Percentiles rank a stretch among this genome's conserved stretches.
Evolutionary conservation across 2,888 invertebrate genomes (phyloP).

Genomic region (Drosophila planitibia): DNA sequence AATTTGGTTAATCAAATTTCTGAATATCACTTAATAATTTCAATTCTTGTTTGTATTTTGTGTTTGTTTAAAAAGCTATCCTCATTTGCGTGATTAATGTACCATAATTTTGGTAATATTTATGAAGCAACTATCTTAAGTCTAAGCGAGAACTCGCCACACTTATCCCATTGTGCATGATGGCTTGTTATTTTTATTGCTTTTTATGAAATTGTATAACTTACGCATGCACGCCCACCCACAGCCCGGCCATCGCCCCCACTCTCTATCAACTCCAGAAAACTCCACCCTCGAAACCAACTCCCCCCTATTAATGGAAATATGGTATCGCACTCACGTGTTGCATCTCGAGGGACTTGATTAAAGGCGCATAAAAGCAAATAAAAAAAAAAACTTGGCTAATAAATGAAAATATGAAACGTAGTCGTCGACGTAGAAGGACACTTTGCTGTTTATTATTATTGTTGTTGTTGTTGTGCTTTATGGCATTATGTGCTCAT

Average conservation of each 20-base stretch:
- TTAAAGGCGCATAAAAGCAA: slow-evolving; percentile 81
- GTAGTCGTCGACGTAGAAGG: slow-evolving; percentile 36
- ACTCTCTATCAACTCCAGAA: neutral
- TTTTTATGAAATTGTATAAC: slow-evolving; percentile 70
- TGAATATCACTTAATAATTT: neutral
- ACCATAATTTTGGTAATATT: neutral
- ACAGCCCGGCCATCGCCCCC: slow-evolving; percentile 23
- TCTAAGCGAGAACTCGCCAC: slow-evolving; percentile 19
- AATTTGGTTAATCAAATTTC: neutral
- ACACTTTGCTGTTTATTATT: slow-evolving; percentile 9
- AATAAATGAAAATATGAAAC: slow-evolving; percentile 80
- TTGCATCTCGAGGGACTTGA: slow-evolving; percentile 83
- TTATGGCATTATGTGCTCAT: slow-evolving; percentile 48
- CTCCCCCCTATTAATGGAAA: slow-evolving; percentile 48
- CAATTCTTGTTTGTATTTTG: neutral
- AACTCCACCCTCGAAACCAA: slow-evolving; percentile 1
- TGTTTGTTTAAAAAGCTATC: neutral
- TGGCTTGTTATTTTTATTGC: slow-evolving; percentile 61
- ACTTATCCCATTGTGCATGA: slow-evolving; percentile 50
- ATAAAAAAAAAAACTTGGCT: slow-evolving; percentile 67
- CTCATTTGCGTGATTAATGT: neutral
- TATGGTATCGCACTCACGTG: slow-evolving; percentile 76
- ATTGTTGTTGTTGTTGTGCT: slow-evolving; percentile 19
- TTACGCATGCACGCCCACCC: slow-evolving; percentile 54
- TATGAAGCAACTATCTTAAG: slow-evolving; percentile 17